Evolutionary conservation across 2,888 invertebrate species (phyloP).

Genomic region (Trissoscelio sp.): DNA sequence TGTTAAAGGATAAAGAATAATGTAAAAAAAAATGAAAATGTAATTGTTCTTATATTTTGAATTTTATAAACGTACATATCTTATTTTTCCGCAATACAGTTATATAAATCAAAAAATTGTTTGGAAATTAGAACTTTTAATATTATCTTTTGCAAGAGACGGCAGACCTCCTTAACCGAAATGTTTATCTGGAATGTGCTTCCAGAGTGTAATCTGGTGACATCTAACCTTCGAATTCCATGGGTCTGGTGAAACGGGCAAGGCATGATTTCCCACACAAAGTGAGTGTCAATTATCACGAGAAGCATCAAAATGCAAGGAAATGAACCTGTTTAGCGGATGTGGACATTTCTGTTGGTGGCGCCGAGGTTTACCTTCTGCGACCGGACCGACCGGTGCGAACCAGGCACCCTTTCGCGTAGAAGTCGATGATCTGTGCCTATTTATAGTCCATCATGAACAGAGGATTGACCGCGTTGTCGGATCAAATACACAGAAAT

Average conservation of each 20-base stretch:
- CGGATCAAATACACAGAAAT: constrained; percentile 77
- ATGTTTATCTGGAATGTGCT: background rate
- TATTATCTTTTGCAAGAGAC: too few relatives aligned
- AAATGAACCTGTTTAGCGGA: constrained; percentile 54
- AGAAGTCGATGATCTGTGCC: constrained; percentile 61
- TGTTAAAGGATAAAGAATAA: too few relatives aligned
- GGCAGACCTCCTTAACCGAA: too few relatives aligned
- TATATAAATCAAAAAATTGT: too few relatives aligned
- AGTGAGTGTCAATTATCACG: constrained; percentile 31
- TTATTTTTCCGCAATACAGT: too few relatives aligned
- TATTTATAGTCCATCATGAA: constrained; percentile 75
- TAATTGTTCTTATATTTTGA: too few relatives aligned
- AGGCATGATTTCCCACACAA: constrained; percentile 3
- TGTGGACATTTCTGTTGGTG: constrained; percentile 20
- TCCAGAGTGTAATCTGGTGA: constrained; percentile 1
- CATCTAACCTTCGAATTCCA: constrained; percentile 23
- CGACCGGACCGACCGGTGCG: constrained; percentile 55
- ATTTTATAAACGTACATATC: too few relatives aligned
- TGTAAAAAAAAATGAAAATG: too few relatives aligned
- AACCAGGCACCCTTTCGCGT: constrained; percentile 57
- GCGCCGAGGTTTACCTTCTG: constrained; percentile 50
- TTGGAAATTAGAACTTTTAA: too few relatives aligned
- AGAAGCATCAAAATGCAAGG: constrained; percentile 34
- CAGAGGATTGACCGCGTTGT: constrained; percentile 76
- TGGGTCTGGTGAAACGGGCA: constrained; percentile 2